Evolutionary conservation across 2,113 vertebrate species (phyloP), one percentile per base, ranked within the genome.

Genomic region (Microcebus griseorufus): DNA sequence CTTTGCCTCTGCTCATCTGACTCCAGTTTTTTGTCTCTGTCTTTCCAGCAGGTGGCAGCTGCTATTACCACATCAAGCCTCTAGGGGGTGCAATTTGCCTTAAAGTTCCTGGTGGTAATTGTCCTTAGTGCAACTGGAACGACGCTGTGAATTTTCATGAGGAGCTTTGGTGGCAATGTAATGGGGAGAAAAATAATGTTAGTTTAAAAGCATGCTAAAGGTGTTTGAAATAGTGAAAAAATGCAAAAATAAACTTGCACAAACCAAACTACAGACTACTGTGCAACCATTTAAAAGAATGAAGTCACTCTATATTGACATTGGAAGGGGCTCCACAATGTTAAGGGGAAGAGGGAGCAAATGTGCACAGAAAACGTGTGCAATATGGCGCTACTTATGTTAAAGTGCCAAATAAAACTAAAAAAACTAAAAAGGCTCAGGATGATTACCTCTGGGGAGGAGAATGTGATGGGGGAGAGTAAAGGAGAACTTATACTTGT

Each of bases 61-160:
- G 90, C 58, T 70, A 81, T 95, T 87, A 95, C 87, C 75, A 95
- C 12, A 16, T 32, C 2, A 51, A 29, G 29, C 96, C 97, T 97
- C 96, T 96, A 98, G 97, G 45, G 96, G 97, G 95, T 95, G 95
- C 92, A 96, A 87, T 94, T 87, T 95, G 95, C 87, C 55, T 95
- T 94, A 93, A 82, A 97, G 93, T 98, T 67, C 98, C 79, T 20
- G 10, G 79, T 90, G 80, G 64, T 89, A 53, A 37, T 58, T 97
- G 81, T 95, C 37, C 8, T 92, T 22, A n/a, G 32, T 12, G 23
- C 48, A 93, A 90, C 12, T 75, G 64, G 81, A 29, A 88, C 37
- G 64, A 91, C 48, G 51, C 51, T 55, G 32, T 87, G 78, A 80
- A 93, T 97, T 91, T 94, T 89, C 94, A 73, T 60, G 82, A 91